Conservation (phyloP, 92 coral and sea anemone species). For the Meandrina meandrites region DNA sequence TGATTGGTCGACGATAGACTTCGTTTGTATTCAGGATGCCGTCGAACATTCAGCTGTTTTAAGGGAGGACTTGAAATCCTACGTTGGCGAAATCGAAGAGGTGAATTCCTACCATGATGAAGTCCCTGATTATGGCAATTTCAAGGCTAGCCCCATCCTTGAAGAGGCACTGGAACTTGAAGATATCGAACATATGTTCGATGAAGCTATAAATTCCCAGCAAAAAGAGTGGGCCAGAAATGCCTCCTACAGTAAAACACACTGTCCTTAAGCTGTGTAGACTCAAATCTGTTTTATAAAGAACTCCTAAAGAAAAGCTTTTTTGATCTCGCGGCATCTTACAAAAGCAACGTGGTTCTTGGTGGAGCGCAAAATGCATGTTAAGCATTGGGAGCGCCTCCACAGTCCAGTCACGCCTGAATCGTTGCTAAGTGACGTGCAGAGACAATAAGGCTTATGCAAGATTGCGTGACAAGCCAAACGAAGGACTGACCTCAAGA, state of each 20-base stretch:
- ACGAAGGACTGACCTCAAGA: too few relatives aligned
- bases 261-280: not conserved
- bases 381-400: too few relatives aligned
- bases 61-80: slow-evolving; percentile 4
- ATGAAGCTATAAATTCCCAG: slow-evolving; percentile 4
- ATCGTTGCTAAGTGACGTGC: too few relatives aligned
- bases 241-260: not conserved
- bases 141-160: not conserved
- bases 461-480: too few relatives aligned
- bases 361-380: too few relatives aligned
- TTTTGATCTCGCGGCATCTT: too few relatives aligned
- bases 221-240: not conserved
- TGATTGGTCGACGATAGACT: too few relatives aligned
- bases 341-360: too few relatives aligned
- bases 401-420: too few relatives aligned
- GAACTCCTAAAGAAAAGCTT: too few relatives aligned
- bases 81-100: not conserved
- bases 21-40: not conserved
- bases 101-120: not conserved
- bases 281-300: too few relatives aligned
- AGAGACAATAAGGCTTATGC: too few relatives aligned
- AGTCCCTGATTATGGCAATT: not conserved
- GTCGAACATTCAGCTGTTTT: not conserved
- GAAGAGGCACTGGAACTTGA: slow-evolving; percentile 14
- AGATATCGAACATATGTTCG: not conserved